Evolutionary conservation across 2,797 vertebrate genomes (phyloP).

Genomic region (Megalops cyprinoides): DNA sequence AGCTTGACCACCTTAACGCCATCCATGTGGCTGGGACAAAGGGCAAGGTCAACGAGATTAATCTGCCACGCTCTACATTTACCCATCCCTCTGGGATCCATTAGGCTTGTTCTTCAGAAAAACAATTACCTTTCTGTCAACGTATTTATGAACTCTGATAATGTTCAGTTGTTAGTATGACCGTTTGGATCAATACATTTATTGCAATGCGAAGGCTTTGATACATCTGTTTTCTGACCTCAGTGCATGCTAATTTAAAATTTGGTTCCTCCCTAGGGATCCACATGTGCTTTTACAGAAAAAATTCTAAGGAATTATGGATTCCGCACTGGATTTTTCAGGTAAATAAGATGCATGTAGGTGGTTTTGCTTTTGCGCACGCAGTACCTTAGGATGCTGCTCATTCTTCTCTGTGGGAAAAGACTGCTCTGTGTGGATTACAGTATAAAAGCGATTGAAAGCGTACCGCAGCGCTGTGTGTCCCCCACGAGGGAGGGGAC

Average conservation of each 20-base stretch:
- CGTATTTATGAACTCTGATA: too few relatives aligned
- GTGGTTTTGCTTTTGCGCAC: neutral
- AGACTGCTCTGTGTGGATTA: too few relatives aligned
- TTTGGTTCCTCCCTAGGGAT: constrained; percentile 17
- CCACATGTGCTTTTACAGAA: constrained; percentile 22
- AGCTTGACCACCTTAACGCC: constrained; percentile 88
- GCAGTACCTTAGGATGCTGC: neutral
- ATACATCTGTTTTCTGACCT: neutral
- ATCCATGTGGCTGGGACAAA: constrained; percentile 96
- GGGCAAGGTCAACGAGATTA: constrained; percentile 85
- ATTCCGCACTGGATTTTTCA: constrained; percentile 24
- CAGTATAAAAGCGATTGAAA: too few relatives aligned
- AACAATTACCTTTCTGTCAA: too few relatives aligned
- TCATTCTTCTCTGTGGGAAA: neutral
- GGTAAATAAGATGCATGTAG: neutral
- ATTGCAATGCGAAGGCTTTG: neutral
- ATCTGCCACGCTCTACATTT: neutral
- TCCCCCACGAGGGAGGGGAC: neutral
- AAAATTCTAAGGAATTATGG: constrained; percentile 12
- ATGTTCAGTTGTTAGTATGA: too few relatives aligned
- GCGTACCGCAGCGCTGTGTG: neutral
- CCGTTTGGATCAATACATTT: too few relatives aligned
- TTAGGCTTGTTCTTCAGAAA: too few relatives aligned
- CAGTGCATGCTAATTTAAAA: neutral
- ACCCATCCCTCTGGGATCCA: too few relatives aligned